Evolutionary conservation across 2,888 invertebrate species (phyloP).

Genomic region (Tenthredo mesomela): DNA sequence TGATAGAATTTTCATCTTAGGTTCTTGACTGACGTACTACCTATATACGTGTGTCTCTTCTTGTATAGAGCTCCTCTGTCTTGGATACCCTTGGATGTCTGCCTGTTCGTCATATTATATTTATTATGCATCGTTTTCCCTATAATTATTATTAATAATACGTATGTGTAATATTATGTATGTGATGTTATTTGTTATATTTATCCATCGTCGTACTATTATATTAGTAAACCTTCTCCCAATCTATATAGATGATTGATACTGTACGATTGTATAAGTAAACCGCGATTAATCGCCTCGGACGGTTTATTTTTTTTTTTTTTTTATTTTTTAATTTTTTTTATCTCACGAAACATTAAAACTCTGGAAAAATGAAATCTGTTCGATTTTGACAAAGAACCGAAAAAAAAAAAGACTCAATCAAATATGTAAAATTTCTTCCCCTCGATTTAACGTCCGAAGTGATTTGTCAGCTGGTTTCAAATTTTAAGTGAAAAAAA

Average conservation of each 20-base stretch:
- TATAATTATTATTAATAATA: neutral
- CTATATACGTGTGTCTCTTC: too few species aligned
- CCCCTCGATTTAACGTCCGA: neutral
- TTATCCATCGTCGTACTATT: neutral
- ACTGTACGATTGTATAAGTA: neutral
- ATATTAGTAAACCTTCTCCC: neutral
- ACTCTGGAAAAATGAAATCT: neutral
- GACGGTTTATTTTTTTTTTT: neutral
- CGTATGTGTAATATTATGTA: neutral
- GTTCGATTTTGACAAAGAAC: neutral
- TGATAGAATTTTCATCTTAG: neutral
- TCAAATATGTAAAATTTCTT: neutral
- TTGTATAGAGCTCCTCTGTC: constrained; percentile 40
- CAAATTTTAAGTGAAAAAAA: neutral
- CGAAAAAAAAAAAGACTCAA: neutral
- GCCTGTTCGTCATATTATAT: constrained; percentile 31
- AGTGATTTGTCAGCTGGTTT: neutral
- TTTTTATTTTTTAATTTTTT: neutral
- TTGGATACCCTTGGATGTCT: constrained; percentile 39
- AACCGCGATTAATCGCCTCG: neutral
- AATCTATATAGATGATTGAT: neutral
- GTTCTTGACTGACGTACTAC: constrained; percentile 1
- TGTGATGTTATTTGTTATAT: neutral
- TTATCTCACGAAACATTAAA: too few species aligned
- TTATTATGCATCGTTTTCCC: neutral